Evolutionary conservation across 2,888 invertebrate species (phyloP), one percentile per base, ranked within the genome.

Genomic region (Cheiracanthium punctorium): DNA sequence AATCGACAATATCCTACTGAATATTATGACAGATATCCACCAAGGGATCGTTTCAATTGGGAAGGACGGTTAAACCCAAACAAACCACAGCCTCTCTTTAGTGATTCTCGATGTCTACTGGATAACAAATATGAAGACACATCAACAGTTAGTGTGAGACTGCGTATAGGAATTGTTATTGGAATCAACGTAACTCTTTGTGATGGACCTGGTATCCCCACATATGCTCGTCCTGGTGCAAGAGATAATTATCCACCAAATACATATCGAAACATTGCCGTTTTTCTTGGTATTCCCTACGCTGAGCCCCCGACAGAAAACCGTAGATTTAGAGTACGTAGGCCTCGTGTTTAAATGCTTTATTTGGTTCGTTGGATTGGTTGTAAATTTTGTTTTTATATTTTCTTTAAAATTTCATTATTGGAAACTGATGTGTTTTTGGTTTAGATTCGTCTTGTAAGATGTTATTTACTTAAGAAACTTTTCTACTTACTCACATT

Each of bases 201-300:
- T 76, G 89, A 89, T 72, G 88, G 87, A 4, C 89, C 89, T 65
- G 89, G 89, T 73, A 82, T 88, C 5, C 76, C 85, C 2, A 80
- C 86, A 76, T 69, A 80, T 41, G 88, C 88, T 14, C 74, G 89
- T 72, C 75, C 80, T 7, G 65, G 74, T 48, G n/a, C 65, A 17
- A 85, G 64, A n/a, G n/a, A 24, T 12, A 76, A 69, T 20, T 52
- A 70, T n/a, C 29, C 71, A 10, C 69, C 70, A 5, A 88, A 80
- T 12, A 58, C 81, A 41, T 88, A 81, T 70, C 65, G 69, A 14
- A 89, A 89, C 79, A 72, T 89, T 14, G 87, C 89, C 24, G 95
- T 95, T 0, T 98, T 98, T 91, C 93, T 98, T 73, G 98, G 98
- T 0, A 96, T 98, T 89, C 98, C 98, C 0, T 98, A 98, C 91